Evolutionary conservation across 2,888 invertebrate genomes (phyloP).

Genomic region (Heteromyza rotundicornis): DNA sequence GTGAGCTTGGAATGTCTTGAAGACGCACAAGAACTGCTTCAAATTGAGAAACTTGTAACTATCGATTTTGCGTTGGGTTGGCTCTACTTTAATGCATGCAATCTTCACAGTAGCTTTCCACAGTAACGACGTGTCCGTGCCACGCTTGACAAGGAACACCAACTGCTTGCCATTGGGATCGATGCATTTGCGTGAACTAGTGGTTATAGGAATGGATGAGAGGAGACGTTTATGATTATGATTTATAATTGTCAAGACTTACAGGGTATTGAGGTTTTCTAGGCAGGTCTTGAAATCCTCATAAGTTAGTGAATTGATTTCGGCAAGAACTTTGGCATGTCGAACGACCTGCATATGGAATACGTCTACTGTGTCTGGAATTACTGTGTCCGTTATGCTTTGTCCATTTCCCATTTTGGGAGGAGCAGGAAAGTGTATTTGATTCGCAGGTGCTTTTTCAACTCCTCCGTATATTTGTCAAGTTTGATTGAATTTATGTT

Average conservation of each 20-base stretch:
- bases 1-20: slow-evolving; percentile 66
- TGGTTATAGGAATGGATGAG: background rate
- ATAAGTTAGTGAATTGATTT: slow-evolving; percentile 64
- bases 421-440: too few species aligned
- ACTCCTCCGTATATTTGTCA: too few species aligned
- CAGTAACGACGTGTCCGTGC: slow-evolving; percentile 69
- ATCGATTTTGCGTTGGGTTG: slow-evolving; percentile 65
- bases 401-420: slow-evolving; percentile 48
- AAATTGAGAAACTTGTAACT: slow-evolving; percentile 69
- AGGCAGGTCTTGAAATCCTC: slow-evolving; percentile 68
- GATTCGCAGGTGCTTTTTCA: background rate
- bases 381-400: slow-evolving; percentile 43
- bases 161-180: slow-evolving; percentile 70
- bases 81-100: slow-evolving; percentile 69
- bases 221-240: too few species aligned
- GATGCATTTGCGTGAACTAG: slow-evolving; percentile 68
- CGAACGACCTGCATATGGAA: slow-evolving; percentile 51
- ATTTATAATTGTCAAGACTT: too few species aligned
- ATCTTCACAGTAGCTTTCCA: slow-evolving; percentile 76
- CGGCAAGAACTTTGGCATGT: slow-evolving; percentile 61
- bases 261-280: slow-evolving; percentile 70
- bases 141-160: slow-evolving; percentile 71
- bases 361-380: slow-evolving; percentile 45
- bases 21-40: slow-evolving; percentile 71
- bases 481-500: too few species aligned